Evolutionary conservation across 2,888 invertebrate genomes (phyloP), one percentile per base, ranked within the genome.

Genomic region (Watsonalla cultraria): DNA sequence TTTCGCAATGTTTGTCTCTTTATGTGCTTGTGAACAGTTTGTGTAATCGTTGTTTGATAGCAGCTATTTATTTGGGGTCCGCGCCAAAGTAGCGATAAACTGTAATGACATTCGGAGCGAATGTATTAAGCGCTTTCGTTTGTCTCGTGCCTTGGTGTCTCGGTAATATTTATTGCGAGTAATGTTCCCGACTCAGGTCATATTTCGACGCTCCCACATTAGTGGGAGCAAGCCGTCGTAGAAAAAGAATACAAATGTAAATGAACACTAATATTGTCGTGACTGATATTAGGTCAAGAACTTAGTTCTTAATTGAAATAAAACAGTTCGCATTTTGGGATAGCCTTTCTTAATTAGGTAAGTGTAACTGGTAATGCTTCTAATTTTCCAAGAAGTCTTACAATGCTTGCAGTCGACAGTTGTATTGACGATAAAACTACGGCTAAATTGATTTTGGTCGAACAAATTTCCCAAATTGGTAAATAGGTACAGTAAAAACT

Each of bases 41-140:
- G 70, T 81, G 83, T 84, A 84, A 86, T 86, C 78, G 81, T 65
- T 78, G 65, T 84, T 86, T 84, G 85, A 86, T 86, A 80, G 84
- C 80, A 61, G 78, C 80, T 73, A 79, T 86, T 84, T 84, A 82
- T 84, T 84, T 84, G 61, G 75, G 79, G 73, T 69, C 66, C 74
- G 62, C 66, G 70, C 74, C 70, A 72, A 80, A 80, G 77, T 74
- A 70, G 71, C 82, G 72, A 84, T 84, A 84, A 83, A 84, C 66
- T 74, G 77, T 82, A 82, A 84, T 83, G 80, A 82, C 74, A 66
- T 66, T 70, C 70, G 56, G 70, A 74, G 72, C 71, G 74, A 78
- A 81, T 76, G 75, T 75, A 75, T 74, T 72, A 74, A 78, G 62
- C 65, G 66, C 66, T 66, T 71, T 69, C 70, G 70, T 73, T 73